phyloP scores from a whole-genome alignment of 2,113 vertebrate genomes.

The Onychostruthus taczanowskii region DNA sequence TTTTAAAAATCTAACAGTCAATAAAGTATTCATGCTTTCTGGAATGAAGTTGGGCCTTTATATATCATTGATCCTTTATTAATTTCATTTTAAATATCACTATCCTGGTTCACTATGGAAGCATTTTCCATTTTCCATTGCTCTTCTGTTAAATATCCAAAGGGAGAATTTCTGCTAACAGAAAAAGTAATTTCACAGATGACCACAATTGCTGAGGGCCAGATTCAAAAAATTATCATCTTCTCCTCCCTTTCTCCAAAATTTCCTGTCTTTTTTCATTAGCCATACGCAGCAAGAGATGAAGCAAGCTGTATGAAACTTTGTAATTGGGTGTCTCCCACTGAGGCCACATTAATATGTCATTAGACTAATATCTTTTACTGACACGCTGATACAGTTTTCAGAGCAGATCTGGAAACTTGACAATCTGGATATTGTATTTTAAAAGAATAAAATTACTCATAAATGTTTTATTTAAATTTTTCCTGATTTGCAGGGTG shows the following conservation, averaged over 20 bases:
- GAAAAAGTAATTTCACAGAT: slow-evolving; percentile 62
- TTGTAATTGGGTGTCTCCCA: slow-evolving; percentile 27
- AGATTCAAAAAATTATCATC: slow-evolving; percentile 5
- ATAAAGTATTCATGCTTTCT: slow-evolving; percentile 53
- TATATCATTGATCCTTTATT: slow-evolving; percentile 61
- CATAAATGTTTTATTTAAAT: not conserved
- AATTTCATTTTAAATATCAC: slow-evolving; percentile 52
- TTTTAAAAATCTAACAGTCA: slow-evolving; percentile 25
- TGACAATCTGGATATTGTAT: not conserved
- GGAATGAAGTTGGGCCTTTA: not conserved
- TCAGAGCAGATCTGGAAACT: not conserved
- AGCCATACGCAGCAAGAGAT: not conserved
- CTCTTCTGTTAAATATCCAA: slow-evolving; percentile 41
- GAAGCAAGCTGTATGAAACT: slow-evolving; percentile 7
- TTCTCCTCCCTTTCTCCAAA: not conserved
- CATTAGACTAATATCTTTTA: slow-evolving; percentile 48
- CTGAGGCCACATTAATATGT: slow-evolving; percentile 35
- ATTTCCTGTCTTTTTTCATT: slow-evolving; percentile 39
- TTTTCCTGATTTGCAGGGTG: not conserved
- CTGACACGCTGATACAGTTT: not conserved
- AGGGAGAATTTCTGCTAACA: slow-evolving; percentile 38
- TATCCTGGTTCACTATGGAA: slow-evolving; percentile 24
- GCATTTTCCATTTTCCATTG: slow-evolving; percentile 49
- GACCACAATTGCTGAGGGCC: slow-evolving; percentile 37
- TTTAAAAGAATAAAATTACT: not conserved